Percentiles rank a stretch among this genome's conserved stretches.
phyloP scores from a whole-genome alignment of 2,797 vertebrate genomes.

The Coregonus suidteri region DNA sequence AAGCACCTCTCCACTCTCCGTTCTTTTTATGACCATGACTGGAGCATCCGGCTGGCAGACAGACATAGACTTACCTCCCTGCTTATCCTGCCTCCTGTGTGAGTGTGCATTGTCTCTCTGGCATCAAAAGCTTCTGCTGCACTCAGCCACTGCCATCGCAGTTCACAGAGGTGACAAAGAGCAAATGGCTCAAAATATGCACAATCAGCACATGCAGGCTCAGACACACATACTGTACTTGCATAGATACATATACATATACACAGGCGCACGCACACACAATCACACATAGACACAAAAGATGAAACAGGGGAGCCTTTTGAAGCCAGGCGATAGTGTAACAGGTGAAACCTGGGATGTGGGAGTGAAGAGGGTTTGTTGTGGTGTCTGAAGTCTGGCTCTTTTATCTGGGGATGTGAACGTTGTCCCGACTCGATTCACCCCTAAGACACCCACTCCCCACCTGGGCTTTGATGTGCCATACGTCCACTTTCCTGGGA shows the following conservation, averaged over 20 bases:
- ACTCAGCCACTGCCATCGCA: slow-evolving; percentile 34
- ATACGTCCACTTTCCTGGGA: not conserved
- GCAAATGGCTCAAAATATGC: slow-evolving; percentile 32
- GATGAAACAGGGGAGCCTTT: slow-evolving; percentile 55
- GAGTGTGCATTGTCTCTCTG: slow-evolving; percentile 52
- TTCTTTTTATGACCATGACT: not conserved
- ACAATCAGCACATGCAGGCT: slow-evolving; percentile 18
- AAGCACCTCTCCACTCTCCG: not conserved
- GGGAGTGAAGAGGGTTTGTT: slow-evolving; percentile 47
- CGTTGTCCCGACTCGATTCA: slow-evolving; percentile 52
- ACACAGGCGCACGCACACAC: slow-evolving; percentile 5
- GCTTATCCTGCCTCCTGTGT: slow-evolving; percentile 41
- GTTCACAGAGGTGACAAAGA: slow-evolving; percentile 24
- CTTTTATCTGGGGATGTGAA: slow-evolving; percentile 69
- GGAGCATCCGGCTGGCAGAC: not conserved
- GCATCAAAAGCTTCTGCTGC: slow-evolving; percentile 35
- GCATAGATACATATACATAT: not conserved
- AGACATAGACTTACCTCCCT: slow-evolving; percentile 36
- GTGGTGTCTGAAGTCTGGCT: slow-evolving; percentile 37
- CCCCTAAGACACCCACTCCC: slow-evolving; percentile 58
- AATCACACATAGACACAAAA: slow-evolving; percentile 19
- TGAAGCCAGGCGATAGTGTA: slow-evolving; percentile 54
- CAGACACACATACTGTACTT: slow-evolving; percentile 8
- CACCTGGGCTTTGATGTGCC: slow-evolving; percentile 70
- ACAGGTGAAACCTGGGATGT: slow-evolving; percentile 48